Base-by-base conservation (phyloP, 2,113 vertebrate genomes). In the Spea multiplicata region DNA sequence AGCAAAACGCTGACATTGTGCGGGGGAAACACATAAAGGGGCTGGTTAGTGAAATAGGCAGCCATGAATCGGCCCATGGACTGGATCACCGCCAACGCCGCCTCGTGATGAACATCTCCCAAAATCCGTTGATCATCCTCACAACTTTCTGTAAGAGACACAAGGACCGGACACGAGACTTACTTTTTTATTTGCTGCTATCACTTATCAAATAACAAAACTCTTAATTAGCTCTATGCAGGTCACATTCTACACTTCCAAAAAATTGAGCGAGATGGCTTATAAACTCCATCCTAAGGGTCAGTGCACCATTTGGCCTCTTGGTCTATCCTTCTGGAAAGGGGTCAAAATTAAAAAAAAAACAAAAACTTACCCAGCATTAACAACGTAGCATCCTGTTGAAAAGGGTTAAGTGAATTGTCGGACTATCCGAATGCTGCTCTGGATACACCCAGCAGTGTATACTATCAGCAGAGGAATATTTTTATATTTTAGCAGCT, bases 41-140 rank as follows among this genome's bases (percentile, higher is more conserved):
- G 85, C 62, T 90, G 92, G 83, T 97, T 95, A 82, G 95, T 92
- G 87, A 98, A 99, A 81, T 97, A 99, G 57, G 95, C 91, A 0
- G 95, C 95, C 97, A 99, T 99, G 88, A 99, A 98, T 75, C 97
- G 91, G 71, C 93, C 96, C 86, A 99, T 91, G 50, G 91, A 93
- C 84, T 81, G 94, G 81, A 99, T 82, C 48, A 96, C 95, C 1
- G 89, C 91, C 73, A 87, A 52, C 1, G 91, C 93, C 0, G 91
- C 90, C 8, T 95, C 94, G 0, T 82, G 86, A 81, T 90, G 87
- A 74, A 94, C 85, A 66, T 82, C 82, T 8, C 61, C 66, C 0
- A 89, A 57, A 66, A 83, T 75, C 87, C 86, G 89, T 0, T 82
- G 57, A 3, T 84, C 91, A 76, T 83, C 78, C 3, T 52, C 82